Evolutionary conservation across 2,113 vertebrate species (phyloP).

Genomic region (Oxygymnocypris stewartii): DNA sequence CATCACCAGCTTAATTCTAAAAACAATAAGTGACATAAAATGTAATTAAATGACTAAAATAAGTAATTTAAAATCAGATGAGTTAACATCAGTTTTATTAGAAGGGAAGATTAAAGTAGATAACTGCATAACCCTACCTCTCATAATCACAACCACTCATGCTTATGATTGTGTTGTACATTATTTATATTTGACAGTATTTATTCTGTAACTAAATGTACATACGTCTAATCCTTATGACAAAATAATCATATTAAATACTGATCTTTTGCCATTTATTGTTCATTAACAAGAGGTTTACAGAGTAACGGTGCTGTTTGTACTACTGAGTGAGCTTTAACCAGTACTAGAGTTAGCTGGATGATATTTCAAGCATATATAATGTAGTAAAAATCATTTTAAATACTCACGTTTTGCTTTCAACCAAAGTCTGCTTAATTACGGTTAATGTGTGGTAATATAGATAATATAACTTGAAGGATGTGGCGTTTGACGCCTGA

Average conservation of each 20-base stretch:
- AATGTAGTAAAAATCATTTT: background rate
- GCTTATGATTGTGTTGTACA: conserved; percentile 65
- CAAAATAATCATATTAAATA: background rate
- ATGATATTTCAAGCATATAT: background rate
- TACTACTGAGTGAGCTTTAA: conserved; percentile 66
- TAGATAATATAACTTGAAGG: background rate
- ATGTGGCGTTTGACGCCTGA: conserved; percentile 64
- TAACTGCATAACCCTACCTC: conserved; percentile 72
- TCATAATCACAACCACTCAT: conserved; percentile 64
- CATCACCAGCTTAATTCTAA: no score
- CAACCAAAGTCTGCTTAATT: conserved; percentile 6
- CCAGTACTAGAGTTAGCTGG: background rate
- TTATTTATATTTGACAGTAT: conserved; percentile 72
- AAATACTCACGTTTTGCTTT: background rate
- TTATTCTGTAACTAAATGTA: conserved; percentile 68
- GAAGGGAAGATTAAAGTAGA: conserved; percentile 11
- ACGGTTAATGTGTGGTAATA: background rate
- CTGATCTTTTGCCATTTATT: background rate
- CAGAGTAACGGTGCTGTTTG: conserved; percentile 69
- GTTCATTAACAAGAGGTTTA: conserved; percentile 2
- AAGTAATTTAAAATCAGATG: background rate
- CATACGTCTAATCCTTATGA: background rate
- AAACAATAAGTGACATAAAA: background rate
- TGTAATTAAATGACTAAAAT: background rate
- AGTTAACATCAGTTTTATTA: background rate